Evolutionary conservation across 2,113 vertebrate genomes (phyloP).

Genomic region (Gambusia affinis): DNA sequence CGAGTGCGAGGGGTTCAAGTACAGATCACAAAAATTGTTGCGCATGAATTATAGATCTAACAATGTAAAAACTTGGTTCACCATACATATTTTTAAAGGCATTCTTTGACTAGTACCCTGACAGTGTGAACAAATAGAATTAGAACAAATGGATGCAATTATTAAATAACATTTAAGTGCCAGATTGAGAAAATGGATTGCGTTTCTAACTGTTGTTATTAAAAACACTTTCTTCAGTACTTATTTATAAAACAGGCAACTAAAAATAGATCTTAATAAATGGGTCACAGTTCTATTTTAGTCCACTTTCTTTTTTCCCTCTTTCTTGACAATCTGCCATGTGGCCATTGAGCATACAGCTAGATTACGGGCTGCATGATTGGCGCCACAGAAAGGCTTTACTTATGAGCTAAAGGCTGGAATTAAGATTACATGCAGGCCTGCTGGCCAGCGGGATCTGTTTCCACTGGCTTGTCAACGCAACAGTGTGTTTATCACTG

Average conservation of each 20-base stretch:
- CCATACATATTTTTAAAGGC: not conserved
- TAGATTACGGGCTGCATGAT: slow-evolving; percentile 72
- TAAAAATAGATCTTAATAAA: slow-evolving; percentile 33
- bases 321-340: slow-evolving; percentile 55
- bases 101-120: no score
- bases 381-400: slow-evolving; percentile 61
- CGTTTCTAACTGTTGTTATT: not conserved
- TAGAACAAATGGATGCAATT: not conserved
- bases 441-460: slow-evolving; percentile 52
- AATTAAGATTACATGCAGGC: slow-evolving; percentile 68
- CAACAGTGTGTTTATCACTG: slow-evolving; percentile 36
- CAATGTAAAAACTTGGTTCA: no score
- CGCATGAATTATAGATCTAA: no score
- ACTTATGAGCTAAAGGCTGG: slow-evolving; percentile 56
- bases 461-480: slow-evolving; percentile 35
- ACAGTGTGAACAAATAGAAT: not conserved
- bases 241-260: slow-evolving; percentile 5
- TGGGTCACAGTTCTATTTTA: slow-evolving; percentile 40
- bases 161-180: not conserved
- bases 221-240: not conserved
- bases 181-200: not conserved
- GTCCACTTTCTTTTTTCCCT: slow-evolving; percentile 18
- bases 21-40: no score
- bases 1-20: no score
- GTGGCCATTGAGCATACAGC: slow-evolving; percentile 52